Evolutionary conservation across 64 coral and sea anemone species (phyloP), one percentile per base, ranked within the genome.

Genomic region (Stylophora pistillata): DNA sequence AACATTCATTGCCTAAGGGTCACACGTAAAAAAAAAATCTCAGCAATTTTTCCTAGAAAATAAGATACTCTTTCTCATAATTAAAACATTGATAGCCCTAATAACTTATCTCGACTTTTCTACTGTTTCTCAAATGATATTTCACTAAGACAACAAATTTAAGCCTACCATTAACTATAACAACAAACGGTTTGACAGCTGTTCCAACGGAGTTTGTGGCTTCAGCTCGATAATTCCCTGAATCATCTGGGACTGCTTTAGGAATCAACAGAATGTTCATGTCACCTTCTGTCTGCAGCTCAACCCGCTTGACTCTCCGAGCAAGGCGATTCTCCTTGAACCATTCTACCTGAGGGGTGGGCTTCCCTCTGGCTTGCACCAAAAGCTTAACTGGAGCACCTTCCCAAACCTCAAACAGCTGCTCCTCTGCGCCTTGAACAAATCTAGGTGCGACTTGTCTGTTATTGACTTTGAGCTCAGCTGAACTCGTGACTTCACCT

Each of bases 321-420:
- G 92, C 95, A 23, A 85, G 95, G n/a, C 95, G 81, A 29, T 87
- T 92, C 55, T 96, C 92, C 17, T 93, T 96, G 33, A 96, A 96
- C 95, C 95, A 96, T 20, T 87, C 95, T 1, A 96, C 86, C 56
- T 91, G 89, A 5, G 95, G 95, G 26, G 77, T 71, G 7, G 95
- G 95, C 53, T 93, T 86, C 58, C 95, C 95, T 41, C 86, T 79
- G 23, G 80, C 86, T 59, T 96, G 85, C n/a, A 93, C 87, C n/a
- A 93, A 58, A 82, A 96, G 78, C 59, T 93, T 85, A 30, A 96
- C 52, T 10, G 95, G 91, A 2, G 90, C 95, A 30, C 95, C 95
- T 74, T 96, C 95, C 95, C 95, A 96, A 34, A 96, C 56, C 64
- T 96, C 95, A 53, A 92, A 72, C 5, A 91, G 91, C 56, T 74